Percentiles rank a stretch among this genome's conserved stretches.
Conservation (phyloP, 1,140 invertebrate genomes). For the Magallana gigas region DNA sequence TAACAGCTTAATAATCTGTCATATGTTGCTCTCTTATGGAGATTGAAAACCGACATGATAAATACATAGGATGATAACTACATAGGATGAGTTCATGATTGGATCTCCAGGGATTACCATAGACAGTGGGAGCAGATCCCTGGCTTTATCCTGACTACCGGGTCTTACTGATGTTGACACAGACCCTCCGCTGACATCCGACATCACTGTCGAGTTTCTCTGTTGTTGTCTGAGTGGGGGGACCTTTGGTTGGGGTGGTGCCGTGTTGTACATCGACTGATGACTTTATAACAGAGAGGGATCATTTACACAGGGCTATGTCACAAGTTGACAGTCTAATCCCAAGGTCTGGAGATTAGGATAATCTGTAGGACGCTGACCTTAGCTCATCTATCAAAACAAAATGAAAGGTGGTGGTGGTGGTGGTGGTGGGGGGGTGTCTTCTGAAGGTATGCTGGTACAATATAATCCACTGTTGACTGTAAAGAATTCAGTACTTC, state of each 20-base stretch:
- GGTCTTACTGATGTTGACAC: background rate
- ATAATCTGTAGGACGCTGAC: background rate
- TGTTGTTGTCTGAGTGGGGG: background rate
- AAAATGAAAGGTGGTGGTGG: background rate
- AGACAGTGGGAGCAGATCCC: background rate
- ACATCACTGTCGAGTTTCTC: background rate
- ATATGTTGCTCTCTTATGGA: too few relatives aligned
- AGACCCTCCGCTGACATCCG: background rate
- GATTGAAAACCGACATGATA: background rate
- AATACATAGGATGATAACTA: background rate
- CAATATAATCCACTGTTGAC: too few relatives aligned
- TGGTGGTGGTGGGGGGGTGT: too few relatives aligned
- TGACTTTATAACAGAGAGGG: slow-evolving; percentile 3
- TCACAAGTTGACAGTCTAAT: background rate
- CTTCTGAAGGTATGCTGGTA: too few relatives aligned
- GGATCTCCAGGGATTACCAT: background rate
- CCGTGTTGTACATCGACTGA: background rate
- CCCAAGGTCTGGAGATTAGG: background rate
- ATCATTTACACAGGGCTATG: slow-evolving; percentile 2
- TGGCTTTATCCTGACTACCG: background rate
- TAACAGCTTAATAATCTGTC: too few relatives aligned
- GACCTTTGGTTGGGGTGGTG: background rate
- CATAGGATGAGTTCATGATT: background rate
- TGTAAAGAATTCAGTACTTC: too few relatives aligned
- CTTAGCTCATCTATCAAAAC: background rate